Evolutionary conservation across 2,888 invertebrate genomes (phyloP).

Genomic region (Urechis unicinctus): DNA sequence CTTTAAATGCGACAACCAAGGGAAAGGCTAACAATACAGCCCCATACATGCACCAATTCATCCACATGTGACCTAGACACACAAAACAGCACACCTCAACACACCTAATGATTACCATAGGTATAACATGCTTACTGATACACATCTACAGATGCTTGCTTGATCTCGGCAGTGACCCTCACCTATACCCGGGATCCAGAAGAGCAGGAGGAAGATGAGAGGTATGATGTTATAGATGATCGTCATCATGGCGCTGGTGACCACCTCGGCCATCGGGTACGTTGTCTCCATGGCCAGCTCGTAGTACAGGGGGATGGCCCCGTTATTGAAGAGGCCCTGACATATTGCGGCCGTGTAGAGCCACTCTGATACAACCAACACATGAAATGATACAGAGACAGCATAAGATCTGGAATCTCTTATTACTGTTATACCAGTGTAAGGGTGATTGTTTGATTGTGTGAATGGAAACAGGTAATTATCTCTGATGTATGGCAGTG

Average conservation of each 20-base stretch:
- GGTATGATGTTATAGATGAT: constrained; percentile 20
- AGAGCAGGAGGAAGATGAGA: constrained; percentile 18
- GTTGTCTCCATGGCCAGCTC: constrained; percentile 22
- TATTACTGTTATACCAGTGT: neutral
- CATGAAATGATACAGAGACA: too few species aligned
- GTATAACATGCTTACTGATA: neutral
- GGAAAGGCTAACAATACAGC: constrained; percentile 27
- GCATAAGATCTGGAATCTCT: neutral
- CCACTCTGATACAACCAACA: constrained; percentile 9
- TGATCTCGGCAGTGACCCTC: neutral
- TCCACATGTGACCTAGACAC: constrained; percentile 17
- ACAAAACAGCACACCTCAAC: neutral
- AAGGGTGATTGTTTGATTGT: too few species aligned
- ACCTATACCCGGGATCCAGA: constrained; percentile 21
- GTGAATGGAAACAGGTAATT: too few species aligned
- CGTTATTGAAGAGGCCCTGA: constrained; percentile 19
- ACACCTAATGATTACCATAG: neutral
- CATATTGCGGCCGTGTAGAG: constrained; percentile 12
- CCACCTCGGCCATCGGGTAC: constrained; percentile 20
- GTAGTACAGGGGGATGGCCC: constrained; percentile 19
- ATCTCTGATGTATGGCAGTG: too few species aligned
- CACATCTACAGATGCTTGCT: neutral
- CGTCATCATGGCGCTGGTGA: constrained; percentile 17
- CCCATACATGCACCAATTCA: constrained; percentile 20
- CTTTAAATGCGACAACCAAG: constrained; percentile 25